phyloP scores from a whole-genome alignment of 64 coral and sea anemone species.

The Hydrozoanthus tunicans region DNA sequence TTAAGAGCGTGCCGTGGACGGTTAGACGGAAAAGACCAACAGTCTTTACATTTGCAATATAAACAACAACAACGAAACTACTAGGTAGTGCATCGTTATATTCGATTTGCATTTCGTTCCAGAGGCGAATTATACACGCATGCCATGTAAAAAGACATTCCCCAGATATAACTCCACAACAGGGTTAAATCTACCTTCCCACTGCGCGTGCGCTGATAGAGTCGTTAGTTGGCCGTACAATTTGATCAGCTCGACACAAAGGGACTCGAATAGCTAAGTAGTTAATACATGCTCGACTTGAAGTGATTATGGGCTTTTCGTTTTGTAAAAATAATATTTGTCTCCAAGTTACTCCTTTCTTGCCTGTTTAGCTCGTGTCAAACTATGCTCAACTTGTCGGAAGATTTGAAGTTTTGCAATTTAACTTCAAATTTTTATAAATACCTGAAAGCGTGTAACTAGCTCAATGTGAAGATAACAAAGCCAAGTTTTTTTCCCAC shows the following conservation, averaged over 20 bases:
- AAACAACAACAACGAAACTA: too few species aligned
- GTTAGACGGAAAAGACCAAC: too few species aligned
- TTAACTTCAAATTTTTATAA: slow-evolving; percentile 11
- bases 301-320: slow-evolving; percentile 17
- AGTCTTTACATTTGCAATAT: too few species aligned
- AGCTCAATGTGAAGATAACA: slow-evolving; percentile 9
- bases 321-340: slow-evolving; percentile 34
- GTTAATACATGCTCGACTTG: slow-evolving; percentile 11
- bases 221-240: background rate
- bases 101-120: too few species aligned
- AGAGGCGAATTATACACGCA: too few species aligned
- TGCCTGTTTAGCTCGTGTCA: background rate
- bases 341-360: background rate
- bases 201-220: background rate
- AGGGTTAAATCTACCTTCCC: background rate
- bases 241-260: background rate
- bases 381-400: background rate
- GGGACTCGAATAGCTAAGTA: background rate
- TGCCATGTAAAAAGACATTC: too few species aligned
- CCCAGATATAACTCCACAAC: background rate
- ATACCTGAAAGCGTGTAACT: background rate
- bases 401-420: slow-evolving; percentile 1
- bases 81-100: too few species aligned
- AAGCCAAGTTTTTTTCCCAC: slow-evolving; percentile 15
- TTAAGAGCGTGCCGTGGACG: too few species aligned